Evolutionary conservation across 2,888 invertebrate species (phyloP).

Genomic region (Andrena camellia): DNA sequence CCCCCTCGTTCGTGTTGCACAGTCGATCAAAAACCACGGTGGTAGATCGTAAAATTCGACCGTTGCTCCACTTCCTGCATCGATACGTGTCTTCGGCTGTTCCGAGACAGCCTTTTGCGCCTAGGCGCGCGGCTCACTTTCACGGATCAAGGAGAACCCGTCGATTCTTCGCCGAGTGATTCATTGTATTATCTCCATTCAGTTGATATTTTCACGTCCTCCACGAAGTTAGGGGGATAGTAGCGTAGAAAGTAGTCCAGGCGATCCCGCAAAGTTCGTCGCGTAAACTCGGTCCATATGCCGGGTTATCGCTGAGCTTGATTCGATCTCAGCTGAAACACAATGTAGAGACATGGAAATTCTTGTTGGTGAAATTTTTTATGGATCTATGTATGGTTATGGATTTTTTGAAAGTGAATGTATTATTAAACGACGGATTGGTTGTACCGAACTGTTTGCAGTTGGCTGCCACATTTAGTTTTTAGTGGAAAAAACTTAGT

Average conservation of each 20-base stretch:
- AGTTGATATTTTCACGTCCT: conserved; percentile 40
- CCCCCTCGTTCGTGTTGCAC: conserved; percentile 20
- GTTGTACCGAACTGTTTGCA: too few relatives aligned
- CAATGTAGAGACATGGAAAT: too few relatives aligned
- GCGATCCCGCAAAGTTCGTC: not conserved
- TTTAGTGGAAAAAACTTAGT: too few relatives aligned
- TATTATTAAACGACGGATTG: too few relatives aligned
- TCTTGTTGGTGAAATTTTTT: too few relatives aligned
- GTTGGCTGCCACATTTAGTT: too few relatives aligned
- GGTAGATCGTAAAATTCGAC: conserved; percentile 64
- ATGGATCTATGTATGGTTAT: not conserved
- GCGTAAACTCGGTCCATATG: not conserved
- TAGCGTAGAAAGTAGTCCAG: conserved; percentile 18
- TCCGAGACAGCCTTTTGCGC: conserved; percentile 42
- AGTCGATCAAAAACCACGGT: conserved; percentile 49
- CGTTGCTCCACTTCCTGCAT: conserved; percentile 53
- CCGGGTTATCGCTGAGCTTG: not conserved
- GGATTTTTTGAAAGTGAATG: not conserved
- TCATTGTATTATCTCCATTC: conserved; percentile 47
- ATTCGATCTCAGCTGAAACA: not conserved
- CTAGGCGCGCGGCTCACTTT: conserved; percentile 51
- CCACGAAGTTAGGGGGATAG: conserved; percentile 3
- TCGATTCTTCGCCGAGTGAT: conserved; percentile 43
- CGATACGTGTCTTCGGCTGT: conserved; percentile 62
- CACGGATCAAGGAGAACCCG: conserved; percentile 64